Evolutionary conservation across 2,888 invertebrate genomes (phyloP).

Genomic region (Rosalia funebris): DNA sequence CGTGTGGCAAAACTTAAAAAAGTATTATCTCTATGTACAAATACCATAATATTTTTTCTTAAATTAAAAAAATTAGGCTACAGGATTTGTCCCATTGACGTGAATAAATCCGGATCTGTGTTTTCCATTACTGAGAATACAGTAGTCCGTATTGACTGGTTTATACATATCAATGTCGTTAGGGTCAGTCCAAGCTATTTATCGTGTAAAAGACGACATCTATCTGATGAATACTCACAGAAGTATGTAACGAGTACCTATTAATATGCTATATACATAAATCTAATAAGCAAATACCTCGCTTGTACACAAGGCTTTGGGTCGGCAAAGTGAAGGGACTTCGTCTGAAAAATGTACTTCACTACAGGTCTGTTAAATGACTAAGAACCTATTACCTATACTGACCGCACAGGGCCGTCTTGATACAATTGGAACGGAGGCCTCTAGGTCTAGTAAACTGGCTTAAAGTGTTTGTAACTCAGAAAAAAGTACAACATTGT

Average conservation of each 20-base stretch:
- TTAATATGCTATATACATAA: conserved; percentile 17
- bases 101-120: not conserved
- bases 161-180: not conserved
- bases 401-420: conserved; percentile 5
- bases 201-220: not conserved
- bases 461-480: too few relatives aligned
- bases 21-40: too few relatives aligned
- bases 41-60: too few relatives aligned
- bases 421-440: too few relatives aligned
- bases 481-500: too few relatives aligned
- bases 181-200: not conserved
- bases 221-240: conserved; percentile 13
- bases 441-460: too few relatives aligned
- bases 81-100: not conserved
- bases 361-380: conserved; percentile 21
- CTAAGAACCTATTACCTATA: conserved; percentile 16
- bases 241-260: conserved; percentile 6
- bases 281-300: conserved; percentile 42
- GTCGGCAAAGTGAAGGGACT: conserved; percentile 45
- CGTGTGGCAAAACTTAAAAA: too few relatives aligned
- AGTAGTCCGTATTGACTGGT: not conserved
- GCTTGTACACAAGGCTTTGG: conserved; percentile 44
- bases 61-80: too few relatives aligned
- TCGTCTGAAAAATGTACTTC: conserved; percentile 45
- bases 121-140: not conserved